Evolutionary conservation across 2,888 invertebrate genomes (phyloP).

Genomic region (Drosophila melanosoma): DNA sequence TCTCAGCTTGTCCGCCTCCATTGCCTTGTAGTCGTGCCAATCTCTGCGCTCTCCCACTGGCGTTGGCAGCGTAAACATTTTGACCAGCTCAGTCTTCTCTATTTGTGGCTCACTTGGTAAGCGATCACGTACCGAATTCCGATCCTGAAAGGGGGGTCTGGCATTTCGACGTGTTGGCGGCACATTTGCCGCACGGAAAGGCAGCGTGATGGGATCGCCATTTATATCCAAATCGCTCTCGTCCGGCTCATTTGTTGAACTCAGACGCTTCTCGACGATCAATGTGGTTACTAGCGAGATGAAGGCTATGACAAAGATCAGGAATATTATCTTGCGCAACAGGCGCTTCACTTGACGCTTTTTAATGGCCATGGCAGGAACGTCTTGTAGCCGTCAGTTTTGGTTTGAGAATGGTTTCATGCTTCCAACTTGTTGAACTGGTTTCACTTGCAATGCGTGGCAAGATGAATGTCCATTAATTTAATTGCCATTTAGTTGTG

Average conservation of each 20-base stretch:
- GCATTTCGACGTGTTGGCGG: constrained; percentile 62
- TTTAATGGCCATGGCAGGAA: constrained; percentile 68
- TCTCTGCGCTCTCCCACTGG: constrained; percentile 87
- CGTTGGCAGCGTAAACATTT: constrained; percentile 68
- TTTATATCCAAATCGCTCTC: constrained; percentile 66
- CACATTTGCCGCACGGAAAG: constrained; percentile 50
- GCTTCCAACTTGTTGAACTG: constrained; percentile 5
- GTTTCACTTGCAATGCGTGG: constrained; percentile 47
- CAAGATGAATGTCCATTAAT: constrained; percentile 13
- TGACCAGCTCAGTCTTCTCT: not conserved
- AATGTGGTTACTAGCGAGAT: constrained; percentile 65
- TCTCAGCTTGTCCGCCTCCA: constrained; percentile 87
- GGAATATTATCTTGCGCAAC: constrained; percentile 64
- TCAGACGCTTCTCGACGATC: constrained; percentile 68
- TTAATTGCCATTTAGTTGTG: not conserved
- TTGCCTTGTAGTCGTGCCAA: constrained; percentile 91
- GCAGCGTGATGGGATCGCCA: constrained; percentile 73
- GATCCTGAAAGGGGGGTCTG: constrained; percentile 75
- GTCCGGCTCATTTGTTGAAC: constrained; percentile 10
- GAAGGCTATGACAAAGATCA: constrained; percentile 51
- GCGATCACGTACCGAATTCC: constrained; percentile 45
- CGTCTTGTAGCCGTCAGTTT: constrained; percentile 28
- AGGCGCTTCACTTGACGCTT: constrained; percentile 76
- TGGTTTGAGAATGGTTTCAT: constrained; percentile 4
- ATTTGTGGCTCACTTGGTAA: not conserved